These are phyloP conservation scores for Empis stercorea DNA, from an alignment of 2,888 invertebrate species.

Conservation along the genomic window DNA sequence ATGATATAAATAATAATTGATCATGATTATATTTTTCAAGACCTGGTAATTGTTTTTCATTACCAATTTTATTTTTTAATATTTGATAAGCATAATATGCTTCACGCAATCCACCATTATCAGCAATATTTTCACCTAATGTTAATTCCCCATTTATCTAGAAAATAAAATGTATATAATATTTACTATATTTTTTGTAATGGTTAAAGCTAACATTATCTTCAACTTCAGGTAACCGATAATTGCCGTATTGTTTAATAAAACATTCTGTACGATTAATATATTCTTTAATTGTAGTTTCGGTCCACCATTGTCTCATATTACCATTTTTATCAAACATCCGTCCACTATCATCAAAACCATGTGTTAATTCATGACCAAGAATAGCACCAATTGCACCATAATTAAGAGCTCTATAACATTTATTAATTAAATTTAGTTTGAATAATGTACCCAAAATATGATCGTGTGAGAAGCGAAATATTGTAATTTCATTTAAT, in stretches of 20 bases:
- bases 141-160: constrained; percentile 64
- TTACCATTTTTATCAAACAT: constrained; percentile 78
- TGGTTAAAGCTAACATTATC: constrained; percentile 42
- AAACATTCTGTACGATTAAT: constrained; percentile 70
- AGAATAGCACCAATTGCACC: constrained; percentile 67
- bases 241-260: constrained; percentile 65
- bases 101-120: constrained; percentile 68
- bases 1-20: constrained; percentile 69
- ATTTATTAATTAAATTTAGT: too few species aligned
- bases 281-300: constrained; percentile 60
- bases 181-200: neutral
- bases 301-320: constrained; percentile 82
- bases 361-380: constrained; percentile 60
- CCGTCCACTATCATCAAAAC: constrained; percentile 44
- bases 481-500: too few species aligned
- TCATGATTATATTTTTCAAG: constrained; percentile 56
- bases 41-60: constrained; percentile 56
- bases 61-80: constrained; percentile 43
- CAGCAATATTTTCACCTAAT: constrained; percentile 70
- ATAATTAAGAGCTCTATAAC: constrained; percentile 59
- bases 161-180: constrained; percentile 12
- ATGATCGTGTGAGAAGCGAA: too few species aligned
- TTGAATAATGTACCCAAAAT: too few species aligned
- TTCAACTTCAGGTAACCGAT: constrained; percentile 48
- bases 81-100: constrained; percentile 54